Evolutionary conservation across 2,888 invertebrate species (phyloP).

Genomic region (Mesorhabditis belari): DNA sequence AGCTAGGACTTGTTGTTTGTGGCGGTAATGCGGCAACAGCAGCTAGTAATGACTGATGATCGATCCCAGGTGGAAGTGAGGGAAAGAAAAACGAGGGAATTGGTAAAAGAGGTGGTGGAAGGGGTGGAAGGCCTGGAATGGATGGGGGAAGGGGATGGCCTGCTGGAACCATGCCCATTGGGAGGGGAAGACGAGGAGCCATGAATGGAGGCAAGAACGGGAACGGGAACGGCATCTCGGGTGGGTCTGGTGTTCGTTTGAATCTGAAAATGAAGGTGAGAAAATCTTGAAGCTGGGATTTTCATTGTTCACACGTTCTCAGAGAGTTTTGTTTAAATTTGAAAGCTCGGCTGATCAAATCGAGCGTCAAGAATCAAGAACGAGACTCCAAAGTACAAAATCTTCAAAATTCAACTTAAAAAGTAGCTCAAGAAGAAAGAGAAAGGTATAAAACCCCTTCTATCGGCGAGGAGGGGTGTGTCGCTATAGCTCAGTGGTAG

Average conservation of each 20-base stretch:
- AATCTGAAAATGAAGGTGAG: conserved; percentile 11
- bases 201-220: conserved; percentile 6
- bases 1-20: background rate
- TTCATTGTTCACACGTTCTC: too few relatives aligned
- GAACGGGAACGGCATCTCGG: conserved; percentile 4
- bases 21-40: conserved; percentile 13
- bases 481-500: too few relatives aligned
- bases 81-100: conserved; percentile 4
- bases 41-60: conserved; percentile 16
- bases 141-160: background rate
- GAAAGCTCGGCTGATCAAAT: too few relatives aligned
- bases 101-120: background rate
- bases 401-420: too few relatives aligned
- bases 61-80: conserved; percentile 13
- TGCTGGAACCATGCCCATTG: conserved; percentile 1
- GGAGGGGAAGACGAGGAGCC: conserved; percentile 3
- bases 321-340: too few relatives aligned
- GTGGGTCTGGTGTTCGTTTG: conserved; percentile 8
- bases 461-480: too few relatives aligned
- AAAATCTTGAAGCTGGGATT: too few relatives aligned
- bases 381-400: too few relatives aligned
- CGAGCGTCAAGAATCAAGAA: too few relatives aligned
- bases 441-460: too few relatives aligned
- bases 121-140: background rate
- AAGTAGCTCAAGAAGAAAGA: too few relatives aligned